phyloP scores from a whole-genome alignment of 2,113 vertebrate species.

The Lichenostomus cassidix region DNA sequence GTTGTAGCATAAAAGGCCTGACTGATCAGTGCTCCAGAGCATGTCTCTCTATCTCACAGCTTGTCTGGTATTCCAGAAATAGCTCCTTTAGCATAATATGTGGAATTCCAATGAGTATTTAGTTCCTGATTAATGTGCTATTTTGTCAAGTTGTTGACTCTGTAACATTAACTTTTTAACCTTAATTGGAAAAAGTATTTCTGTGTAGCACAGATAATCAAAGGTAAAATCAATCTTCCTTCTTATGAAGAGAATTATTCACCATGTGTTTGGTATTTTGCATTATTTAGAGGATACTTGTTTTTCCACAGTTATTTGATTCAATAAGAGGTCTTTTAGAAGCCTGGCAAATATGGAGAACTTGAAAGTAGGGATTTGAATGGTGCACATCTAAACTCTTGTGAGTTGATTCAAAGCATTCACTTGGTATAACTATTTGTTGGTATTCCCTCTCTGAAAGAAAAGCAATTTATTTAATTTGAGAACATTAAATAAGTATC shows the following conservation, averaged over 20 bases:
- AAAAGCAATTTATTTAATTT: background rate
- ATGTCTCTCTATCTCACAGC: background rate
- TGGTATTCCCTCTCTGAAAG: background rate
- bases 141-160: slow-evolving; percentile 57
- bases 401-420: background rate
- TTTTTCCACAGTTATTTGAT: slow-evolving; percentile 41
- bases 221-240: slow-evolving; percentile 65
- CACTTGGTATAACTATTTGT: background rate
- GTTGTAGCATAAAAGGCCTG: background rate
- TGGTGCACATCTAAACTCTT: background rate
- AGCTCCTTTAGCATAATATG: background rate
- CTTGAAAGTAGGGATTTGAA: background rate
- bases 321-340: slow-evolving; percentile 33
- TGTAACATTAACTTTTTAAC: slow-evolving; percentile 66
- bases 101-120: slow-evolving; percentile 53
- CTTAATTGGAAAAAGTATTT: slow-evolving; percentile 60
- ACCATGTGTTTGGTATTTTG: slow-evolving; percentile 44
- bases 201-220: slow-evolving; percentile 57
- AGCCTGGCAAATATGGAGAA: background rate
- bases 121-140: slow-evolving; percentile 60
- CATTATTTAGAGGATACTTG: slow-evolving; percentile 63
- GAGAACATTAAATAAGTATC: background rate
- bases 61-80: slow-evolving; percentile 27
- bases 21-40: slow-evolving; percentile 35
- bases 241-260: slow-evolving; percentile 50